Base-by-base conservation (phyloP, 2,888 invertebrate species). In the Philonicus albiceps region DNA sequence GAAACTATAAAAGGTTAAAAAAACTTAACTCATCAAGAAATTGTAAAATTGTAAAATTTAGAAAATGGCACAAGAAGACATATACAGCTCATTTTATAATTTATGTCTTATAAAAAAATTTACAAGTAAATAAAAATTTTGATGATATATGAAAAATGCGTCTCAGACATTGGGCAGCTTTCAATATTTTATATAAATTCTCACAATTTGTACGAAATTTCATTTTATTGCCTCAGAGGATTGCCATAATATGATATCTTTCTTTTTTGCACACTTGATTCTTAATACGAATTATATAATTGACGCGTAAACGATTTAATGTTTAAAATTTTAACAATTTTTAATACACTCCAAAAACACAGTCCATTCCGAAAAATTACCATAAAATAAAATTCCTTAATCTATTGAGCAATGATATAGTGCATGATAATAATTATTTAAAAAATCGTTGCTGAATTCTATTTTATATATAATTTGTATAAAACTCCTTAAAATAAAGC, bases 61-160 rank as follows among this genome's bases (percentile, higher is more conserved):
- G 49, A n/a, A 49, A 49, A 16, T 16, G 49, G 49, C 49, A 4
- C 4, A n/a, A 43, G 49, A n/a, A 49, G 64, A 22, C 64, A 11
- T 55, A 8, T 64, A 64, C 22, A 64, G 64, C 64, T 64, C 64
- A 64, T 64, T 19, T 64, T 22, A 64, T 64, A 64, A 64, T 27
- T 64, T 64, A 27, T 64, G 27, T 64, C 64, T 76, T 76, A 76
- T 76, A 76, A 76, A 76, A n/a, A 75, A 76, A 76, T 76, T 40
- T 76, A 64, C 27, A 40, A 7, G 76, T 76, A 76, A 76, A 76
- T 76, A 37, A n/a, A 75, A 37, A 76, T 76, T 40, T 76, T 76
- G 19, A 76, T 40, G 16, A 76, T 37, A 76, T 76, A 76, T 76
- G 34, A 31, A 31, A 34, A 64, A 64, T 64, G 27, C 64, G 64